phyloP scores from a whole-genome alignment of 2,113 vertebrate genomes.

The Gorsachius goisagi region DNA sequence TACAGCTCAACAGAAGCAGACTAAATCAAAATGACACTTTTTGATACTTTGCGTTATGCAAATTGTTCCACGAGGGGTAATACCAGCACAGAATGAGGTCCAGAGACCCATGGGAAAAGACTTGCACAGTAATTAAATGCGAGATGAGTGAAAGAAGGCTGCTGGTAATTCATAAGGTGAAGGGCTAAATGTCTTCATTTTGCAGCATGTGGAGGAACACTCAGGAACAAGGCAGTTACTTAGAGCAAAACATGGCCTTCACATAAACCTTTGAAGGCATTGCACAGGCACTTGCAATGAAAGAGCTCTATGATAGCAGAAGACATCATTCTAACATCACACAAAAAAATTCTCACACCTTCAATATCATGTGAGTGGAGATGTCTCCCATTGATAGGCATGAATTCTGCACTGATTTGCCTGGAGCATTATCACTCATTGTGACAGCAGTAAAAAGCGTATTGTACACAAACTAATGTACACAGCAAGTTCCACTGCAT shows the following conservation, averaged over 20 bases:
- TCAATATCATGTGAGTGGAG: background rate
- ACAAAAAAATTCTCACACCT: background rate
- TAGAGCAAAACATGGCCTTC: background rate
- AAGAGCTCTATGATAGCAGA: background rate
- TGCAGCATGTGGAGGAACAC: background rate
- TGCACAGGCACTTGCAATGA: background rate
- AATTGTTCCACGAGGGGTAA: background rate
- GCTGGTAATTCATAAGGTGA: background rate
- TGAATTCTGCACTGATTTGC: background rate
- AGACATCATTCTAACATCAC: background rate
- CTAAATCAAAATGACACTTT: constrained; percentile 9
- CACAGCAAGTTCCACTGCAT: background rate
- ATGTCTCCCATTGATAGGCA: background rate
- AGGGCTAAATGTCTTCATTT: constrained; percentile 29
- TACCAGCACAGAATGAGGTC: constrained; percentile 39
- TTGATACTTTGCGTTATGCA: background rate
- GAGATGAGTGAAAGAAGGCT: background rate
- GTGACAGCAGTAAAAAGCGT: background rate
- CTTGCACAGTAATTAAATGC: constrained; percentile 59
- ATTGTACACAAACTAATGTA: background rate
- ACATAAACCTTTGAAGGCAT: background rate
- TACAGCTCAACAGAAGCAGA: background rate
- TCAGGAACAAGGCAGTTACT: background rate
- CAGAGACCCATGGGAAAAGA: constrained; percentile 18
- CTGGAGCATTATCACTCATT: background rate